phyloP scores from a whole-genome alignment of 1,140 invertebrate species.

The Eubasilissa regina region DNA sequence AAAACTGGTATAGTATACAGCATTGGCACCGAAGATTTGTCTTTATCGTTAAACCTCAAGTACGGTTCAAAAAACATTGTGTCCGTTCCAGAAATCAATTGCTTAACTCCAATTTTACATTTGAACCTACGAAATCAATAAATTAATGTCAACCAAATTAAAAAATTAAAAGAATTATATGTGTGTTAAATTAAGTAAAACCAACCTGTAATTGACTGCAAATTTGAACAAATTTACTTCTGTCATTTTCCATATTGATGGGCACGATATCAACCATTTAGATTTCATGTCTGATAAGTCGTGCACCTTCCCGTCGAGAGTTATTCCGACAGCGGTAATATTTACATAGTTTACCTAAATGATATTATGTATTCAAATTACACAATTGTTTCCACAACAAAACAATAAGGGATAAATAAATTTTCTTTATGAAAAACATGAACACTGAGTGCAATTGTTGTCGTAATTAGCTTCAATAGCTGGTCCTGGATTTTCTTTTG shows the following conservation, averaged over 20 bases:
- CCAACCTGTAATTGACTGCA: slow-evolving; percentile 51
- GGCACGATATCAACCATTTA: slow-evolving; percentile 52
- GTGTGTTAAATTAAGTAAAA: not conserved
- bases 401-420: not conserved
- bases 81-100: slow-evolving; percentile 69
- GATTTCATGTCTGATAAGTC: slow-evolving; percentile 46
- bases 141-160: slow-evolving; percentile 63
- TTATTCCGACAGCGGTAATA: slow-evolving; percentile 63
- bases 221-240: slow-evolving; percentile 52
- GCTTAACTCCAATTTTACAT: slow-evolving; percentile 70
- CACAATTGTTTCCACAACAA: not conserved
- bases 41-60: slow-evolving; percentile 69
- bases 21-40: slow-evolving; percentile 54
- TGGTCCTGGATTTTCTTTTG: too few relatives aligned
- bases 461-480: too few relatives aligned
- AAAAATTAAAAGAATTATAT: slow-evolving; percentile 54
- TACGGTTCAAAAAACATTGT: slow-evolving; percentile 76
- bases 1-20: slow-evolving; percentile 75
- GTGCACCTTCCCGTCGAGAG: slow-evolving; percentile 61
- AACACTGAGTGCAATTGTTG: too few relatives aligned
- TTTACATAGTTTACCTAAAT: slow-evolving; percentile 69
- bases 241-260: slow-evolving; percentile 45
- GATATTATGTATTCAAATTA: not conserved
- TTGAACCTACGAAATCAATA: slow-evolving; percentile 70
- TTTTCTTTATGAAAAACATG: too few relatives aligned